These are phyloP conservation scores for Rhabdornis inornatus DNA, from an alignment of 2,113 vertebrate species.

Conservation along the genomic window DNA sequence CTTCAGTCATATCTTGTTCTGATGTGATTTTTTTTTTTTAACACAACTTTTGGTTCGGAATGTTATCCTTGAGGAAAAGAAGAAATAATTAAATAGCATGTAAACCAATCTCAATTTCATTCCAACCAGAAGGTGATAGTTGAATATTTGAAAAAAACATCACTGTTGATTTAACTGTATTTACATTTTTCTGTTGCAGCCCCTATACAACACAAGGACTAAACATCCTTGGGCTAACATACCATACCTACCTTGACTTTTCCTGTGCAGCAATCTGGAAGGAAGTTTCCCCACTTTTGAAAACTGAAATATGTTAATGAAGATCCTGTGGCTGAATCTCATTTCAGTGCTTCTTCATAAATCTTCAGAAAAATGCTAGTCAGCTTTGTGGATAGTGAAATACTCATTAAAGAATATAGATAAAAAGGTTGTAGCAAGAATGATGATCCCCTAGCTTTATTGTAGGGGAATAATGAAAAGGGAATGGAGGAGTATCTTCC, in stretches of 20 bases:
- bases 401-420: not conserved
- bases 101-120: not conserved
- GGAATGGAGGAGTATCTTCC: not conserved
- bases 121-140: not conserved
- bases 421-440: not conserved
- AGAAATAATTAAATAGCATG: not conserved
- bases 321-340: not conserved
- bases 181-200: not conserved
- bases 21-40: not conserved
- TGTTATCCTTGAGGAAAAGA: not conserved
- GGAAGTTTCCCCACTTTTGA: not conserved
- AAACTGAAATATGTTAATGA: not conserved
- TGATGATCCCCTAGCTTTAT: not conserved
- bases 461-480: not conserved
- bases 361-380: not conserved
- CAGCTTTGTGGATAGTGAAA: not conserved
- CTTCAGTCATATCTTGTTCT: not conserved
- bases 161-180: not conserved
- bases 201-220: not conserved
- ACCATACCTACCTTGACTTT: not conserved
- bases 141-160: not conserved
- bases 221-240: not conserved
- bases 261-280: not conserved
- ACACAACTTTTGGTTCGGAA: accelerated
- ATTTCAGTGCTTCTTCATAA: not conserved